Evolutionary conservation across 2,113 vertebrate genomes (phyloP).

Genomic region (Epinephelus fuscoguttatus): DNA sequence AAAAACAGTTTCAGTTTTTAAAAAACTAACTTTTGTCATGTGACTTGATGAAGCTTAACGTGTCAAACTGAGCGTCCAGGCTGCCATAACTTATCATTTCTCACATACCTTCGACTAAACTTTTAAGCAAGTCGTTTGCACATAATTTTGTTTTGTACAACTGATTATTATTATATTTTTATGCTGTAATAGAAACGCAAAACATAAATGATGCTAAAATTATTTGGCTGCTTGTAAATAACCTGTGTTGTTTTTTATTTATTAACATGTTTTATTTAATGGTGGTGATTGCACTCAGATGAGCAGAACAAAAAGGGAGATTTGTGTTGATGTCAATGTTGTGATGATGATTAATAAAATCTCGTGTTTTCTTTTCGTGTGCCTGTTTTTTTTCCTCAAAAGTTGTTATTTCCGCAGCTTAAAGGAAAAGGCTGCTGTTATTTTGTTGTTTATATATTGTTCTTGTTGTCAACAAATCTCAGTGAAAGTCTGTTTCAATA

Average conservation of each 20-base stretch:
- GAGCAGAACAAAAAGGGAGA: conserved; percentile 81
- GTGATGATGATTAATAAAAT: conserved; percentile 80
- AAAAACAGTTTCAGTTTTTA: neutral
- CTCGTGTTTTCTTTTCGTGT: conserved; percentile 70
- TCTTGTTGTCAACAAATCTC: neutral
- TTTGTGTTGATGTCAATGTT: conserved; percentile 71
- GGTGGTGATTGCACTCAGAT: conserved; percentile 73
- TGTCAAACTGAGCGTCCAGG: conserved; percentile 30
- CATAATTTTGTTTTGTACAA: conserved; percentile 55
- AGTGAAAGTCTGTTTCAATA: neutral
- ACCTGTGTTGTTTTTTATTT: conserved; percentile 72
- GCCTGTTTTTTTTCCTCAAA: neutral
- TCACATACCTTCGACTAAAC: neutral
- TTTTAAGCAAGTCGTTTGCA: conserved; percentile 63
- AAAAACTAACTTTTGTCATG: neutral
- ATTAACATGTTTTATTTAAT: conserved; percentile 79
- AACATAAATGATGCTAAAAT: conserved; percentile 25
- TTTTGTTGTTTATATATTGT: neutral
- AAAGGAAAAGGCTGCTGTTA: neutral
- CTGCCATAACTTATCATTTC: conserved; percentile 53
- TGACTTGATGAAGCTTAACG: neutral
- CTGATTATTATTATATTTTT: conserved; percentile 51
- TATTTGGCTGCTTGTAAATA: conserved; percentile 79
- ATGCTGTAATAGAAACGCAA: conserved; percentile 30
- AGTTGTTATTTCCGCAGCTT: neutral